phyloP scores from a whole-genome alignment of 2,797 vertebrate species.

The Falco novaeseelandiae region DNA sequence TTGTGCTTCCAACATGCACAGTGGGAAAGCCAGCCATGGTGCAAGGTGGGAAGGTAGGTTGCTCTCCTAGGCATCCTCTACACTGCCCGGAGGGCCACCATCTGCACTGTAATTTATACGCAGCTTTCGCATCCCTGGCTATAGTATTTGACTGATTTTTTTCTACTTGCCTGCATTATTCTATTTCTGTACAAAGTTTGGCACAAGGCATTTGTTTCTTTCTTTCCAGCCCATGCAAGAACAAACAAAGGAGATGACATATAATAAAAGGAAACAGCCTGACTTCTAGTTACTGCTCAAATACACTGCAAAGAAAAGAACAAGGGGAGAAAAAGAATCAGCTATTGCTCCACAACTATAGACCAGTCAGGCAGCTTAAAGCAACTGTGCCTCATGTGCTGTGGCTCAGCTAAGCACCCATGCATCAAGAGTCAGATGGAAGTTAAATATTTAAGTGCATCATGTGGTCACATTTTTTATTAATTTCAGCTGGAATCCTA shows the following conservation, averaged over 20 bases:
- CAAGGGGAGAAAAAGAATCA: not conserved
- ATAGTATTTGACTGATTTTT: not conserved
- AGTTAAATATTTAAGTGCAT: not conserved
- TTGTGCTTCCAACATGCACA: fast-evolving
- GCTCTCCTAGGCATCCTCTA: not conserved
- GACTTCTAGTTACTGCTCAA: not conserved
- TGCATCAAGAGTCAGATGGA: not conserved
- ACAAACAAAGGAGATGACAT: not conserved
- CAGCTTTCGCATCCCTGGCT: not conserved
- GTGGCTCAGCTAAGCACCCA: not conserved
- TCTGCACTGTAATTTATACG: not conserved
- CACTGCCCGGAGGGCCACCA: not conserved
- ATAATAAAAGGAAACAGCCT: not conserved
- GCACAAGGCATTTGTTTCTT: not conserved
- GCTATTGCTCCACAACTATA: not conserved
- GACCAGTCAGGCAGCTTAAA: not conserved
- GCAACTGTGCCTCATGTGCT: not conserved
- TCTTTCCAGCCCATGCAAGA: not conserved
- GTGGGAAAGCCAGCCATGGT: not conserved
- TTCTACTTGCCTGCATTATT: not conserved
- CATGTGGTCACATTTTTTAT: not conserved
- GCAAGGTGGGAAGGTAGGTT: not conserved
- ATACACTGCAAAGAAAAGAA: not conserved
- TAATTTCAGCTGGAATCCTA: not conserved
- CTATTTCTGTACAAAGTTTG: not conserved